Evolutionary conservation across 2,113 vertebrate genomes (phyloP).

Genomic region (Eira barbara): DNA sequence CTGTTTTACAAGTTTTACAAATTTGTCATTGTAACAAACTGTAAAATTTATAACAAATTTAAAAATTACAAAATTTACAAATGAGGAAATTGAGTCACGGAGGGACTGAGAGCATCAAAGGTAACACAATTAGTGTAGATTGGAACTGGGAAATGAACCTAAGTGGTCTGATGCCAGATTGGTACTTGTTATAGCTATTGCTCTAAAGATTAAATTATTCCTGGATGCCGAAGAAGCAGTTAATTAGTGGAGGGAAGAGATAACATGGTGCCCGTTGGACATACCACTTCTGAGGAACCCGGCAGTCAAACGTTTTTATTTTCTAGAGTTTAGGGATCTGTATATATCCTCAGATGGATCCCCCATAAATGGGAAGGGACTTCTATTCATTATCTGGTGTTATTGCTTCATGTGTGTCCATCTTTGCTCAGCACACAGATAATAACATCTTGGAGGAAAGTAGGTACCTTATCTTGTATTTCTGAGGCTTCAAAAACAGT

Average conservation of each 20-base stretch:
- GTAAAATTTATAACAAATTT: not conserved
- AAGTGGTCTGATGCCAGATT: not conserved
- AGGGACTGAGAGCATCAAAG: not conserved
- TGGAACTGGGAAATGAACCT: not conserved
- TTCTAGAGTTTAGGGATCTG: not conserved
- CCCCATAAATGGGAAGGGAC: not conserved
- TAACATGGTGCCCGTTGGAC: not conserved
- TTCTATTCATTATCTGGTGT: not conserved
- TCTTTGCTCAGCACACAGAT: not conserved
- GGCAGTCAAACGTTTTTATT: not conserved
- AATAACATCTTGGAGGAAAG: not conserved
- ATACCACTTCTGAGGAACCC: not conserved
- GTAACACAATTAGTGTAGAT: not conserved
- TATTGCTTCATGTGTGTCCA: not conserved
- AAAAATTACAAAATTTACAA: not conserved
- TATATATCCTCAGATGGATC: not conserved
- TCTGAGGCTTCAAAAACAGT: not conserved
- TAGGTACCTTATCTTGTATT: not conserved
- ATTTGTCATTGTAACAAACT: not conserved
- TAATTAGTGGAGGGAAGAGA: not conserved
- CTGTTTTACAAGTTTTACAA: not conserved
- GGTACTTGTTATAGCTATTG: not conserved
- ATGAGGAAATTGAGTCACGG: not conserved
- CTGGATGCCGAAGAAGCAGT: not conserved
- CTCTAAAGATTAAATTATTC: not conserved